These are phyloP conservation scores for Clarias gariepinus DNA, from an alignment of 2,113 vertebrate species.

Conservation along the genomic window DNA sequence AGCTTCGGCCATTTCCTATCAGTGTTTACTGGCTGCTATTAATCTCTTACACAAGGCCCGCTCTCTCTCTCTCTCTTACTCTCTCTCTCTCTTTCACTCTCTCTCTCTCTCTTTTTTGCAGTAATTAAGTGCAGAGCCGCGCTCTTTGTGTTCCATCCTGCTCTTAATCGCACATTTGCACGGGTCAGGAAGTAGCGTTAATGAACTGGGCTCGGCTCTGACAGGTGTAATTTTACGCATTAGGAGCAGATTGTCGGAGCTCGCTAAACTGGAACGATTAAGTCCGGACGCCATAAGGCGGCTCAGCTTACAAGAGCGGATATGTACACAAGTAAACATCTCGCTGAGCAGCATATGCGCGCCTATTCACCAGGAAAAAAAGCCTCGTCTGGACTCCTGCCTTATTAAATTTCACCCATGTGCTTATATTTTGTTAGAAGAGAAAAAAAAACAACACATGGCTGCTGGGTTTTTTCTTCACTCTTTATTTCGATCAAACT, in stretches of 20 bases:
- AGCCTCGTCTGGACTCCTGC: background rate
- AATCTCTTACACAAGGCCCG: conserved; percentile 67
- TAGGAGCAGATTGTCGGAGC: conserved; percentile 65
- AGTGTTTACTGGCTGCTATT: conserved; percentile 67
- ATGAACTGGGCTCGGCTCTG: conserved; percentile 78
- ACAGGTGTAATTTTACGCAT: conserved; percentile 85
- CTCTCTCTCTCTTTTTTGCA: background rate
- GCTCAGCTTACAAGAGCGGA: conserved; percentile 48
- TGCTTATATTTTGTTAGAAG: background rate
- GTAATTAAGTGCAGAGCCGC: conserved; percentile 77
- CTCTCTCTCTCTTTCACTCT: too few relatives aligned
- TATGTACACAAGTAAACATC: conserved; percentile 34
- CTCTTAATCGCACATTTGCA: conserved; percentile 64
- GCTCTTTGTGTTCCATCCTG: conserved; percentile 68
- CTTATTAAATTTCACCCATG: background rate
- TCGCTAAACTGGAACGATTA: conserved; percentile 60
- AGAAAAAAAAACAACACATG: background rate
- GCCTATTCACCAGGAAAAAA: background rate
- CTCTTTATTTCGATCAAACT: background rate
- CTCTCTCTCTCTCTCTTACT: background rate
- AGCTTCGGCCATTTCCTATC: conserved; percentile 66
- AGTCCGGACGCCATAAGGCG: conserved; percentile 57
- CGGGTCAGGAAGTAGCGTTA: conserved; percentile 74
- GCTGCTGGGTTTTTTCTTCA: background rate
- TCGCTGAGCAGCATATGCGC: background rate